Base-by-base conservation (phyloP, 2,113 vertebrate species). In the Helogale parvula region DNA sequence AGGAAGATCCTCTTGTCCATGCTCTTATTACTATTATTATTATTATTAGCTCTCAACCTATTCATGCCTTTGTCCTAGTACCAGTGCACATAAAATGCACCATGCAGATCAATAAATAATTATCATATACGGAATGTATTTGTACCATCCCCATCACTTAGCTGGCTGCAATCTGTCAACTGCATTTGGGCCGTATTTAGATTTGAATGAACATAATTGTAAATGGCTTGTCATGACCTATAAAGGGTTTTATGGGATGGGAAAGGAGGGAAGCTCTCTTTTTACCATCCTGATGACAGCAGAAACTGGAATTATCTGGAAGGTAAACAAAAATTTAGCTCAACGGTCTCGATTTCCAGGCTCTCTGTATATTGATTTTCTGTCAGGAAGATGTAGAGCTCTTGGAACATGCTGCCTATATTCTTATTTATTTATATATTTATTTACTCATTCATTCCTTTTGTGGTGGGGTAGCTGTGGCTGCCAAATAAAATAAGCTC, bases 91-190 rank as follows among this genome's bases (percentile, higher is more conserved):
- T 31, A 90, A 33, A 97, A 74, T 35, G 25, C 8, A 81, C 47
- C 88, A 96, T 97, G 52, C 29, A 96, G 83, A 92, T 95, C 96
- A 88, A 97, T 98, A 97, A 96, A 96, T 96, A 97, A 97, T 97
- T 96, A 94, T 54, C 65, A 92, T 92, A 68, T 25, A 45, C 54
- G 45, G 76, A 93, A 94, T 94, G 97, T 88, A 91, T 95, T 69
- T 95, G 66, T 4, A 81, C 7, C 76, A 74, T 87, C 68, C 77
- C 77, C 1, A 65, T 77, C 94, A 65, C 74, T 97, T 92, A 68
- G 12, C 19, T 97, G n/a, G 17, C 88, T 50, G 31, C 23, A n/a
- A 14, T 96, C 60, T 65, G 77, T 81, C 93, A 80, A 90, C 95
- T 96, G 90, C 31, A 35, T 97, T 97, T 88, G n/a, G 76, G 68